Conservation (phyloP, 2,888 invertebrate genomes). For the Eupithecia dodoneata region DNA sequence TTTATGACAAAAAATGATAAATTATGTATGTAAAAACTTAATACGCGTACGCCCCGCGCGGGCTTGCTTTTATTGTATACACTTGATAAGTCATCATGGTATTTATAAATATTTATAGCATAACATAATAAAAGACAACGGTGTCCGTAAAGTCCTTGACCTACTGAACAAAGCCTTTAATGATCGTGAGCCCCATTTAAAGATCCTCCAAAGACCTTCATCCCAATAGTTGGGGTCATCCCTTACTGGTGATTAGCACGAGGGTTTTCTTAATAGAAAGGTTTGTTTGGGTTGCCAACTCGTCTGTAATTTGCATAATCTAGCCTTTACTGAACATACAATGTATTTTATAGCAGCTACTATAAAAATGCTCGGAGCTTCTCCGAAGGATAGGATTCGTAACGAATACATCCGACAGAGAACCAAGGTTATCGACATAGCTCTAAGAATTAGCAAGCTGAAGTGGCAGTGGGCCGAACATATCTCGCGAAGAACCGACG, state of each 20-base stretch:
- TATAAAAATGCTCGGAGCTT: no score
- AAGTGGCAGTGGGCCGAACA: no score
- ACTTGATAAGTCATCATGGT: background rate
- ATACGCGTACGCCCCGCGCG: background rate
- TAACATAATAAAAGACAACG: background rate
- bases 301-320: background rate
- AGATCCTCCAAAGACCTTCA: conserved; percentile 6
- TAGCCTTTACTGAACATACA: background rate
- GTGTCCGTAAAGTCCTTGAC: conserved; percentile 23
- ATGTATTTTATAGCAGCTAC: background rate
- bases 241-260: conserved; percentile 1
- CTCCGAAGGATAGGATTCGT: no score
- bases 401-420: no score
- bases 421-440: no score
- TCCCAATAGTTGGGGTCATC: background rate
- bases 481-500: no score
- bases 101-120: background rate
- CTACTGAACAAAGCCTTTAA: conserved; percentile 15
- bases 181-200: conserved; percentile 1
- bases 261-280: background rate
- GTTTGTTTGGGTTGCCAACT: background rate
- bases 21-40: background rate
- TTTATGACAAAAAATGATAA: no score
- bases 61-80: background rate
- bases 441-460: no score